Evolutionary conservation across 2,797 vertebrate species (phyloP).

Genomic region (Hypotaenidia philippensis): DNA sequence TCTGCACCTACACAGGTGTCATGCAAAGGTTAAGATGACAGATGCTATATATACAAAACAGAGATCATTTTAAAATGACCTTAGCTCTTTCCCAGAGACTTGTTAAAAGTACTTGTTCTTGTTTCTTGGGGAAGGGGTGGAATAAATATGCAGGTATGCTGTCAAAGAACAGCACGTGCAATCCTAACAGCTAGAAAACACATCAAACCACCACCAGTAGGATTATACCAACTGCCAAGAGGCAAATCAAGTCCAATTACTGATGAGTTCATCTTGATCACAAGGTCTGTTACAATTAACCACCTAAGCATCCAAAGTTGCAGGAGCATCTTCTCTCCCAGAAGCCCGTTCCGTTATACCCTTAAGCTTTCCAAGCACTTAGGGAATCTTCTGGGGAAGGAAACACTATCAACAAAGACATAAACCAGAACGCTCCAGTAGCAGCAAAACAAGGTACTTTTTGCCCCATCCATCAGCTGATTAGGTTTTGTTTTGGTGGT

Average conservation of each 20-base stretch:
- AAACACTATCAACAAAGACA: neutral
- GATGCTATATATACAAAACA: neutral
- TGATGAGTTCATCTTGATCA: neutral
- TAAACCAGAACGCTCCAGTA: neutral
- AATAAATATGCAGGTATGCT: neutral
- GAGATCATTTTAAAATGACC: neutral
- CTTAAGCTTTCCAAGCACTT: neutral
- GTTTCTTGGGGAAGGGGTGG: too few relatives aligned
- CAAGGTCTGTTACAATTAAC: neutral
- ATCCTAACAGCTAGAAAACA: neutral
- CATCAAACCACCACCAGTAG: neutral
- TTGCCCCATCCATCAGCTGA: conserved; percentile 12
- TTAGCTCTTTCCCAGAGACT: neutral
- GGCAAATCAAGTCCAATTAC: neutral
- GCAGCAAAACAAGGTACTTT: neutral
- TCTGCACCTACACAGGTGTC: accelerated
- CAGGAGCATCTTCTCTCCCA: neutral
- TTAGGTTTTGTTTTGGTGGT: conserved; percentile 11
- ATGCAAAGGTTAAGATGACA: neutral
- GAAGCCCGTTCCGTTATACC: neutral
- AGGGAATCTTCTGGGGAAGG: too few relatives aligned
- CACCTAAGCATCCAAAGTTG: neutral
- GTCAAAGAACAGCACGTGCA: neutral
- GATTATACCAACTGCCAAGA: neutral
- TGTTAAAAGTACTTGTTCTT: neutral